Percentiles rank a stretch among this genome's conserved stretches.
These are phyloP conservation scores for Heliconius hermathena DNA, from an alignment of 1,140 invertebrate genomes.

Conservation along the genomic window DNA sequence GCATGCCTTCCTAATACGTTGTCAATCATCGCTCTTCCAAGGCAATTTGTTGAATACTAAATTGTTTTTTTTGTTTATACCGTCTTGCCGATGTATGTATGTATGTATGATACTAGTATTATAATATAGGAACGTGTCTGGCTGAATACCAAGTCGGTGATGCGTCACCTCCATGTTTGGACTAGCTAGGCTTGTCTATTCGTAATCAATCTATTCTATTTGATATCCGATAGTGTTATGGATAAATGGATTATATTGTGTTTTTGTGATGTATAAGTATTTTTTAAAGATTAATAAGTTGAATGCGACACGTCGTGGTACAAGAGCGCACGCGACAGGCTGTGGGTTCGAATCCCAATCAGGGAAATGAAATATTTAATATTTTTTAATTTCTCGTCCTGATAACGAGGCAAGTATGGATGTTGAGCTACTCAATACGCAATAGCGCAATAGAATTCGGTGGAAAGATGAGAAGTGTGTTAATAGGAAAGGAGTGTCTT, in stretches of 20 bases:
- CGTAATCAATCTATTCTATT: background rate
- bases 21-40: constrained; percentile 62
- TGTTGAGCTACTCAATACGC: background rate
- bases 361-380: too few species aligned
- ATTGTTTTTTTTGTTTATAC: constrained; percentile 16
- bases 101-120: background rate
- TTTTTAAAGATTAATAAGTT: too few species aligned
- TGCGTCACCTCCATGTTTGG: constrained; percentile 44
- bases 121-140: constrained; percentile 5
- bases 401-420: too few species aligned
- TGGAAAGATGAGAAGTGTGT: too few species aligned
- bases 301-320: too few species aligned
- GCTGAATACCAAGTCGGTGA: constrained; percentile 52
- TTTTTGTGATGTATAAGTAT: too few species aligned
- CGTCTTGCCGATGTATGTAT: background rate
- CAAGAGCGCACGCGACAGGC: too few species aligned
- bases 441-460: too few species aligned
- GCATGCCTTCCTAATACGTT: constrained; percentile 68
- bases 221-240: background rate
- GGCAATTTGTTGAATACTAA: constrained; percentile 20
- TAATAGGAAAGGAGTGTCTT: background rate
- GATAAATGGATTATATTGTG: too few species aligned
- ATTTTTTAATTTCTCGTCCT: too few species aligned
- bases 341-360: too few species aligned
- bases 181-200: constrained; percentile 19